Evolutionary conservation across 2,113 vertebrate genomes (phyloP), one percentile per base, ranked within the genome.

Genomic region (Equus quagga): DNA sequence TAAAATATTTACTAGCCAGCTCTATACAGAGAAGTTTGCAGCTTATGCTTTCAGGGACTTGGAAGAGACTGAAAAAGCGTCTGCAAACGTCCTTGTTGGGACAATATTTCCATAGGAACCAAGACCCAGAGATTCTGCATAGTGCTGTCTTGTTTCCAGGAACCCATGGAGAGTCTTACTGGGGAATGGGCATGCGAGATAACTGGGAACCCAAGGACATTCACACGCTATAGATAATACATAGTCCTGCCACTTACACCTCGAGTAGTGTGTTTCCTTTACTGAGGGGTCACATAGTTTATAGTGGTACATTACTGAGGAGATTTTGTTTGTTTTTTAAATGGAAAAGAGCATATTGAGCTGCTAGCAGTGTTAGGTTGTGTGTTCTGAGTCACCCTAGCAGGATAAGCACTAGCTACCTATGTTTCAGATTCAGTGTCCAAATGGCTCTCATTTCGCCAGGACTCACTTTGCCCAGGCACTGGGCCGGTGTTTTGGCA

Each of bases 1-100:
- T 95, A 70, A 96, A 97, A 83, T 94, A 88, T 97, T 95, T 96
- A 94, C 82, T 83, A 62, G 80, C 86, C 76, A 64, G 31, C 7
- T 76, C 56, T 91, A 76, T 64, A 31, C 23, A 67, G 80, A 95
- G 60, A 84, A 62, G 0, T 92, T 56, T 84, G 75, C 26, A 70
- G 49, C 49, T 36, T 82, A n/a, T 51, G 76, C 56, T 87, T 69
- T 54, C 56, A 64, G 64, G 56, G 76, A 83, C 75, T 93, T 95
- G 90, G 80, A 92, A 91, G 51, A 91, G 54, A 89, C 23, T 67
- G n/a, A 75, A n/a, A 76, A 93, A 90, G 51, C 69, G 46, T 95
- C 88, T 36, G 54, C 23, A 60, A 87, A 81, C 8, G 2, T 92
- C 80, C 64, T 91, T 96, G 73, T 70, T 96, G 83, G 94, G 83